Evolutionary conservation across 2,797 vertebrate species (phyloP), one percentile per base, ranked within the genome.

Genomic region (Fistularia commersonii): DNA sequence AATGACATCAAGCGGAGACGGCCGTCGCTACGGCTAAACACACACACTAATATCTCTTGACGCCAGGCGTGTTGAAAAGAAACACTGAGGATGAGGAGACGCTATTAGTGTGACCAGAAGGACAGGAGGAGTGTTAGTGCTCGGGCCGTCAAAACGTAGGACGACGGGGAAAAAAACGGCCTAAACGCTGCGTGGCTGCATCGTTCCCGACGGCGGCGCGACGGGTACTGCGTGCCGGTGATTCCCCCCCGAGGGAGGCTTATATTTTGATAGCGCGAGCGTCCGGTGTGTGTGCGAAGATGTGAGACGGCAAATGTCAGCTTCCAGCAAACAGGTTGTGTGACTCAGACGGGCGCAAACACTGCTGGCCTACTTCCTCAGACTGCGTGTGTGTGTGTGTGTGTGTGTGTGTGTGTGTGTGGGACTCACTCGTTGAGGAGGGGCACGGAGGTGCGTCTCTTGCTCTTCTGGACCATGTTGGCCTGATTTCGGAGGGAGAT

Each of bases 381-480:
- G 11, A 13, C 49, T 48, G 37, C 41, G 8, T 42, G 23, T 46
- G 40, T 56, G 57, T 69, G 41, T 46, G 45, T 49, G 44, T 49
- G 54, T 41, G 54, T 12, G 41, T 46, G 43, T 39, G 65, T 57
- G 53, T 23, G 32, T 55, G 67, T 7, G 58, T 40, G 43, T 3
- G 52, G 41, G 76, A 94, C 95, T 95, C 91, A 98, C 95, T 98
- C 95, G 61, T 96, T 97, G 38, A 97, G 90, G 72, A 98, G 89
- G 69, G 95, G 95, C 85, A 98, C 95, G 1, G 95, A 98, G 0
- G 94, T 97, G 48, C 95, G 92, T 74, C 95, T 91, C 90, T 98
- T 98, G 92, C 93, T 95, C 79, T 99, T 99, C 92, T 99, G 96
- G 56, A 99, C 94, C 97, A 99, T 98, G 84, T 98, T 98, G 89